Evolutionary conservation across 2,797 vertebrate species (phyloP).

Genomic region (Dendrocincla tyrannina): DNA sequence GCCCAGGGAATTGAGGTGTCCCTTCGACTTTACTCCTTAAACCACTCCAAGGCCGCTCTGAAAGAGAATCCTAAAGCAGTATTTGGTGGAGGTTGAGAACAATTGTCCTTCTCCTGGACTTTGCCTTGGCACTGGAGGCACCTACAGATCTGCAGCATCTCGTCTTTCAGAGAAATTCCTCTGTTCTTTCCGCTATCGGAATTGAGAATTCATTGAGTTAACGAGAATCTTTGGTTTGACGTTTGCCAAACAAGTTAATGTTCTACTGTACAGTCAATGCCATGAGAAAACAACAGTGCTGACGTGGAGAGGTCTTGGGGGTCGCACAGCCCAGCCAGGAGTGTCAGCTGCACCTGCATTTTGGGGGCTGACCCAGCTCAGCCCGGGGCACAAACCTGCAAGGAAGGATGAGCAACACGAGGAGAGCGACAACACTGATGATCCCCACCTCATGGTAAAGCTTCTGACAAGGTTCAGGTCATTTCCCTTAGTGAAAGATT

Average conservation of each 20-base stretch:
- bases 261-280: not conserved
- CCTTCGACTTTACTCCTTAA: not conserved
- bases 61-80: not conserved
- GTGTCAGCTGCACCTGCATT: not conserved
- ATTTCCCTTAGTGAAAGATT: not conserved
- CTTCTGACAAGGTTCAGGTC: not conserved
- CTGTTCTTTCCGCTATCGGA: not conserved
- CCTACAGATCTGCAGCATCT: not conserved
- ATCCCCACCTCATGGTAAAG: accelerated
- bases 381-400: not conserved
- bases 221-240: not conserved
- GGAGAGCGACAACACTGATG: accelerated
- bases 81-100: not conserved
- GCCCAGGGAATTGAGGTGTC: not conserved
- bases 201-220: not conserved
- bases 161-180: not conserved
- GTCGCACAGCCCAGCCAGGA: not conserved
- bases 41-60: not conserved
- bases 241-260: not conserved
- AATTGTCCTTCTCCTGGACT: not conserved
- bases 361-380: not conserved
- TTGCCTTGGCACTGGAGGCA: not conserved
- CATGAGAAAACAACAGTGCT: not conserved
- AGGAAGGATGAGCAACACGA: not conserved
- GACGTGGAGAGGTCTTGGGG: accelerated